phyloP scores from a whole-genome alignment of 2,888 invertebrate genomes.

The Colletes collaris region DNA sequence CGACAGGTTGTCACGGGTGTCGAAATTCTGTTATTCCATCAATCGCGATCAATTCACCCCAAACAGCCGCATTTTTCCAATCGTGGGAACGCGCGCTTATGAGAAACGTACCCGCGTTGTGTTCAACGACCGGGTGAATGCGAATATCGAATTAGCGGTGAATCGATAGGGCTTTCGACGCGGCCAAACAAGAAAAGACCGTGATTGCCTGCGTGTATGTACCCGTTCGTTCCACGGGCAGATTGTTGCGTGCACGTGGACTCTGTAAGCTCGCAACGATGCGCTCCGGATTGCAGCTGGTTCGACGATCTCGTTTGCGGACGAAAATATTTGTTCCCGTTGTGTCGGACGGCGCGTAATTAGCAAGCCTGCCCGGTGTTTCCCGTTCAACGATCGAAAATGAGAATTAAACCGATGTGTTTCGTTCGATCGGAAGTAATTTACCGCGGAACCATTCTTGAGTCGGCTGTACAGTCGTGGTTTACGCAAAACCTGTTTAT shows the following conservation, averaged over 20 bases:
- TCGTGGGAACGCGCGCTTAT: too few species aligned
- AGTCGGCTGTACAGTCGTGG: too few species aligned
- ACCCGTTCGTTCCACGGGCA: conserved; percentile 8
- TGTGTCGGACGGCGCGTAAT: conserved; percentile 26
- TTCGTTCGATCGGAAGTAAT: conserved; percentile 10
- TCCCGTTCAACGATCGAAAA: conserved; percentile 20
- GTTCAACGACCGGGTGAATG: conserved; percentile 8
- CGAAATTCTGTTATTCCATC: too few species aligned
- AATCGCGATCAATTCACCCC: too few species aligned
- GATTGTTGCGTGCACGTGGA: neutral
- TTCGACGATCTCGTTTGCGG: conserved; percentile 27
- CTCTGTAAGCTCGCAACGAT: conserved; percentile 1
- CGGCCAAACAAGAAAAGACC: conserved; percentile 39
- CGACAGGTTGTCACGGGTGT: too few species aligned
- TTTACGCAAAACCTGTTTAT: too few species aligned
- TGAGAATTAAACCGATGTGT: conserved; percentile 1
- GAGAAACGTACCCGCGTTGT: neutral
- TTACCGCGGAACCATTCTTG: neutral
- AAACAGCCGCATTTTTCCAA: too few species aligned
- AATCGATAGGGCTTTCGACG: conserved; percentile 35
- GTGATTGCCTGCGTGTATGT: conserved; percentile 20
- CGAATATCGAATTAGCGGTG: conserved; percentile 41
- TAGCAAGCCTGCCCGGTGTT: conserved; percentile 10
- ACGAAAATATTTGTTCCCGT: conserved; percentile 35
- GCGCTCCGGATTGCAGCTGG: conserved; percentile 12